phyloP scores from a whole-genome alignment of 2,888 invertebrate genomes.

The Andrena flavipes region DNA sequence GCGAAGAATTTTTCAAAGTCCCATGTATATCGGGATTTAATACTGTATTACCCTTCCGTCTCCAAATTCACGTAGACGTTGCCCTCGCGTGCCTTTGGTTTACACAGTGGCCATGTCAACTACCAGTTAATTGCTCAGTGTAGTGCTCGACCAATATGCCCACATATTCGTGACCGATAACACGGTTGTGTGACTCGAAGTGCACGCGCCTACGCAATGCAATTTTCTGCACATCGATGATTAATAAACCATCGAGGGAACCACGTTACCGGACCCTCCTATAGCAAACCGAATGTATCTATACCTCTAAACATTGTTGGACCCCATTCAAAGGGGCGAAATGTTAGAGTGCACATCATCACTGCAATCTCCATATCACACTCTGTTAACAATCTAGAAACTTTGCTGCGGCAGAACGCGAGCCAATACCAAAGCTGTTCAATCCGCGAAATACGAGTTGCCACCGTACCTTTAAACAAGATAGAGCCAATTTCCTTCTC shows the following conservation, averaged over 20 bases:
- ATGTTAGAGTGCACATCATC: neutral
- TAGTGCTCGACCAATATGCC: slow-evolving; percentile 54
- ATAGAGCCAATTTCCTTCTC: neutral
- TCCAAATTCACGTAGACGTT: slow-evolving; percentile 18
- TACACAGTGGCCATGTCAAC: slow-evolving; percentile 43
- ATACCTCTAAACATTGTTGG: neutral
- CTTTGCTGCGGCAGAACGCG: no score
- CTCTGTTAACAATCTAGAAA: no score
- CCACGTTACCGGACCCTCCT: neutral
- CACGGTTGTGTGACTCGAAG: slow-evolving; percentile 15
- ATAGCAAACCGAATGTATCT: neutral
- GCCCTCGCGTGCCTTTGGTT: slow-evolving; percentile 22
- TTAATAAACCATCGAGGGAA: slow-evolving; percentile 17
- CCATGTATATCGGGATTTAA: neutral
- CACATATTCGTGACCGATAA: slow-evolving; percentile 28
- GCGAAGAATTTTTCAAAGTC: no score
- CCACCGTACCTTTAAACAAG: no score
- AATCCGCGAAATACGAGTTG: no score
- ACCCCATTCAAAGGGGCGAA: neutral
- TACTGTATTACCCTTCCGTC: neutral
- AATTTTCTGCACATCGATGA: neutral
- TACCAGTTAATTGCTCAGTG: slow-evolving; percentile 30
- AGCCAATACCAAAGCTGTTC: no score
- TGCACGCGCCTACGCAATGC: neutral
- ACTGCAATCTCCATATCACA: no score